Conservation (phyloP, 2,888 invertebrate species). For the Hoplodrina blanda region DNA sequence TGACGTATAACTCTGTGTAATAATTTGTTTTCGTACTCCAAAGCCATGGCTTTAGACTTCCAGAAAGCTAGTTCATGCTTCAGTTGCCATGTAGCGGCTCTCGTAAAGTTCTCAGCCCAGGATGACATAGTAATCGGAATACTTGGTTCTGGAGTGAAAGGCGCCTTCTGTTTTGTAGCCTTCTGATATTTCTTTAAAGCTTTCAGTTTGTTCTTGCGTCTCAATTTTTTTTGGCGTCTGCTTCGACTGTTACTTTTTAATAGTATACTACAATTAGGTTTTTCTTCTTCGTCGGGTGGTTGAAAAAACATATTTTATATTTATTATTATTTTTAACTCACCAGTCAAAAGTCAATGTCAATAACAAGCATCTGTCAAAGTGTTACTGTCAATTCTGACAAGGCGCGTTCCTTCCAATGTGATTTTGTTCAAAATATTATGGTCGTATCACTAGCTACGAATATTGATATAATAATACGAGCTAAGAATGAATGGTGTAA, state of each 20-base stretch:
- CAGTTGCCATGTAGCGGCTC: slow-evolving; percentile 87
- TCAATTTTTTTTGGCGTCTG: slow-evolving; percentile 67
- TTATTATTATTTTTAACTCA: slow-evolving; percentile 3
- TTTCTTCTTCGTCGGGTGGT: slow-evolving; percentile 67
- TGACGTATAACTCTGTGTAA: slow-evolving; percentile 87
- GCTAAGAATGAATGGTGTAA: too few relatives aligned
- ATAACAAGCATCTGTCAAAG: neutral
- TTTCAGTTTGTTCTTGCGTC: slow-evolving; percentile 69
- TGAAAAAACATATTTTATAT: slow-evolving; percentile 69
- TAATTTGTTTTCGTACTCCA: slow-evolving; percentile 91
- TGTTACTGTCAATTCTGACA: slow-evolving; percentile 27
- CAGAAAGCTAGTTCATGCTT: slow-evolving; percentile 91
- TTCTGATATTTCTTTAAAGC: slow-evolving; percentile 58
- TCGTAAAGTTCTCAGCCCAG: slow-evolving; percentile 83
- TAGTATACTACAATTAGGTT: slow-evolving; percentile 43
- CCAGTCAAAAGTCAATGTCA: slow-evolving; percentile 16
- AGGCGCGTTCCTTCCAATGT: too few relatives aligned
- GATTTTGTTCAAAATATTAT: too few relatives aligned
- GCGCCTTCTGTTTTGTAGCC: slow-evolving; percentile 57
- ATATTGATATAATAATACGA: too few relatives aligned
- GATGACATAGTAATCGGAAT: slow-evolving; percentile 76
- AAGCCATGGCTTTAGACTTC: slow-evolving; percentile 90
- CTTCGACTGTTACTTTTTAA: slow-evolving; percentile 57
- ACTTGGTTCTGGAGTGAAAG: slow-evolving; percentile 53
- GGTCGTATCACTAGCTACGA: too few relatives aligned